A percentile compares a stretch with the other conserved stretches of the same genome.
Conservation (phyloP, 2,888 invertebrate species). For the Eupsilia transversa region DNA sequence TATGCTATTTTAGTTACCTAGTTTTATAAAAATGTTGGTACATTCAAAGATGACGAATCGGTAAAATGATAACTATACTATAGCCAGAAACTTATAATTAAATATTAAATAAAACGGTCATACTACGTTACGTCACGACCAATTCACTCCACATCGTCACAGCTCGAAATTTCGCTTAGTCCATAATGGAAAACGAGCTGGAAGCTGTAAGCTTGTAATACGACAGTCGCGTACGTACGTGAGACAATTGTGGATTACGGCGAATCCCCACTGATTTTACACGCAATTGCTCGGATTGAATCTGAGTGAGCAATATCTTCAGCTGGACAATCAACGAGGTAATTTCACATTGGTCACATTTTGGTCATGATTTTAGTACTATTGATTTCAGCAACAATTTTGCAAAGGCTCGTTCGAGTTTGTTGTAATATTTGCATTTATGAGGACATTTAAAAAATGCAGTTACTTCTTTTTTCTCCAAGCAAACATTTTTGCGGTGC, state of each 20-base stretch:
- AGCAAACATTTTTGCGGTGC: background rate
- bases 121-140: conserved; percentile 19
- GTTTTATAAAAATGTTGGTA: background rate
- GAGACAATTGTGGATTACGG: conserved; percentile 56
- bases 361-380: conserved; percentile 29
- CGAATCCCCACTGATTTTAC: conserved; percentile 52
- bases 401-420: background rate
- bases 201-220: conserved; percentile 59
- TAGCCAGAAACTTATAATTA: background rate
- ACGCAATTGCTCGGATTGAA: conserved; percentile 63
- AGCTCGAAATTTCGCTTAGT: conserved; percentile 45
- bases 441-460: background rate
- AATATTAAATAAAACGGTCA: background rate
- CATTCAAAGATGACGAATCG: background rate
- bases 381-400: conserved; percentile 1
- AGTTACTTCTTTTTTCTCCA: background rate
- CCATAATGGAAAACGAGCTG: conserved; percentile 59
- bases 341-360: conserved; percentile 45
- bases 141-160: conserved; percentile 33
- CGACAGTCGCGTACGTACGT: conserved; percentile 53
- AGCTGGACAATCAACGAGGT: conserved; percentile 48
- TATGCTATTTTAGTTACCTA: background rate
- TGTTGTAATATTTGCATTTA: background rate
- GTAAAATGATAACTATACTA: background rate
- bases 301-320: conserved; percentile 56